Conservation (phyloP, 1,140 invertebrate species). For the Pseudomyrmex dendroicus region DNA sequence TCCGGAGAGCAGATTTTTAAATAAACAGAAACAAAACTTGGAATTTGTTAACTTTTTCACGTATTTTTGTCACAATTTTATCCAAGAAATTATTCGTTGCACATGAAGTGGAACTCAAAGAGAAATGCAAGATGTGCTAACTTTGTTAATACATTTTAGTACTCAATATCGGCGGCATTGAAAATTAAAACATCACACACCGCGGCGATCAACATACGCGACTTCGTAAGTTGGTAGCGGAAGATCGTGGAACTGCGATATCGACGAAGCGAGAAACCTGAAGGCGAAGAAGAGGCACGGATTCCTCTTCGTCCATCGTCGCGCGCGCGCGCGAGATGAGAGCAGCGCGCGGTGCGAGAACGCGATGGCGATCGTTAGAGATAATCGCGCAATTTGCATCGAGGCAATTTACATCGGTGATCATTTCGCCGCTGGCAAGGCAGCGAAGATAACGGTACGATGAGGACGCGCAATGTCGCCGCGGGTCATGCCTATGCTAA, state of each 20-base stretch:
- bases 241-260: constrained; percentile 25
- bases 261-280: constrained; percentile 23
- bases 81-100: not conserved
- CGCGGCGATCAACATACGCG: not conserved
- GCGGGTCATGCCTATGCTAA: constrained; percentile 74
- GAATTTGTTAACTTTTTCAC: too few species aligned
- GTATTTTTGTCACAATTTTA: not conserved
- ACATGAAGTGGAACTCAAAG: not conserved
- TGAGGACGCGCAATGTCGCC: constrained; percentile 72
- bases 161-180: not conserved
- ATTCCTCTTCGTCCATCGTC: not conserved
- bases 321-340: constrained; percentile 28
- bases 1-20: constrained; percentile 5
- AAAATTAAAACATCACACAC: constrained; percentile 1
- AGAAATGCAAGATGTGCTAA: not conserved
- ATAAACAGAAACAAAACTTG: not conserved
- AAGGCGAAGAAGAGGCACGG: constrained; percentile 34
- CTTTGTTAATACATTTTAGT: not conserved
- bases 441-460: constrained; percentile 69
- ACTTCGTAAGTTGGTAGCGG: not conserved
- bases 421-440: constrained; percentile 70
- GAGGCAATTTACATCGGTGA: constrained; percentile 68
- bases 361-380: constrained; percentile 63
- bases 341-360: constrained; percentile 29
- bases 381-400: constrained; percentile 71